These are phyloP conservation scores for Mobula hypostoma DNA, from an alignment of 2,113 vertebrate genomes.

Conservation along the genomic window DNA sequence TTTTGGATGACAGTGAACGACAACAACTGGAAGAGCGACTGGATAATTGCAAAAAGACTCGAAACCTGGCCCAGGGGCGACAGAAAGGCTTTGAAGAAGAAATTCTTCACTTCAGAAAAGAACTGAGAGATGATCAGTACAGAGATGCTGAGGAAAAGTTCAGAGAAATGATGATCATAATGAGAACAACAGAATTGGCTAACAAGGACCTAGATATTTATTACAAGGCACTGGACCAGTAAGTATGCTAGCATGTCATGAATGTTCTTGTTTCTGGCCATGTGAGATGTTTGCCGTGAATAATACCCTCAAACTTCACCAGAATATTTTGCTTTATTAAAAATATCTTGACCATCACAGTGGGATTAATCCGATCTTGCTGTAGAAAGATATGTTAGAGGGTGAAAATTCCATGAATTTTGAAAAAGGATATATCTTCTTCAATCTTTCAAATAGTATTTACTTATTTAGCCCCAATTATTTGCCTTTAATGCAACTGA, in stretches of 20 bases:
- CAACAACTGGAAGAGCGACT: constrained; percentile 68
- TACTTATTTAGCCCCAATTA: background rate
- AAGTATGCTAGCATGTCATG: constrained; percentile 50
- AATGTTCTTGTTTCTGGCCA: background rate
- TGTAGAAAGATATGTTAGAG: background rate
- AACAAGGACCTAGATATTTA: constrained; percentile 93
- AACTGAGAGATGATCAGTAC: constrained; percentile 81
- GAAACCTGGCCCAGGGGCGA: constrained; percentile 73
- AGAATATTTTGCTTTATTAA: background rate
- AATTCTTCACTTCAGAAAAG: constrained; percentile 79
- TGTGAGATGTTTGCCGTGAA: background rate
- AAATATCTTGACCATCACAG: background rate
- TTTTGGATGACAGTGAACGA: constrained; percentile 61
- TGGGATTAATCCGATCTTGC: background rate
- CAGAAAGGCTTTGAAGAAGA: constrained; percentile 91
- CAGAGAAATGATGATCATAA: constrained; percentile 87
- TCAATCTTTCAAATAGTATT: background rate
- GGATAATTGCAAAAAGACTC: constrained; percentile 80
- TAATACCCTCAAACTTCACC: background rate
- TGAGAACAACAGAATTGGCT: constrained; percentile 89
- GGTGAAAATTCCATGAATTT: background rate
- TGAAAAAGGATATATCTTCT: background rate
- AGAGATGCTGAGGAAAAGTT: constrained; percentile 77
- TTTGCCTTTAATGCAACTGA: background rate
- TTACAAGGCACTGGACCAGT: constrained; percentile 96